A percentile compares a stretch with the other conserved stretches of the same genome.
Conservation (phyloP, 2,797 vertebrate species). For the Galaxias olidus region DNA sequence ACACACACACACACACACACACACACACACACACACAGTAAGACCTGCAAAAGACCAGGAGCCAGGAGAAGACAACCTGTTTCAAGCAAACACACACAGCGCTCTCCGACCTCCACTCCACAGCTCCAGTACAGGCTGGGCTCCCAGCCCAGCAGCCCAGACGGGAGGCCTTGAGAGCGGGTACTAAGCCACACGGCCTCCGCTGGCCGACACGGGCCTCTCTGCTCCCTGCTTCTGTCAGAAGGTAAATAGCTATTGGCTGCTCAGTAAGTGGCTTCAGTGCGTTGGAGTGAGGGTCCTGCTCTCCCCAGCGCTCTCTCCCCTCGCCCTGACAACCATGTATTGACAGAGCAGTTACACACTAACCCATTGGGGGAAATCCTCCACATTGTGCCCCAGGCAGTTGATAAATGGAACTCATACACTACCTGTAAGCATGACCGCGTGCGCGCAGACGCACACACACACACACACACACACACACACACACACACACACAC, state of each 20-base stretch:
- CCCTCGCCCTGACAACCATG: constrained; percentile 86
- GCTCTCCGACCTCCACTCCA: constrained; percentile 61
- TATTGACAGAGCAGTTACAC: constrained; percentile 98
- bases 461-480: neutral
- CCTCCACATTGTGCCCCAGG: constrained; percentile 81
- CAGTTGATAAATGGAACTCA: constrained; percentile 83
- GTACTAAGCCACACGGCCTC: constrained; percentile 54
- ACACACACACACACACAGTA: neutral
- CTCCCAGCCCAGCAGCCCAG: constrained; percentile 32
- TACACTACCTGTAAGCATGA: constrained; percentile 78
- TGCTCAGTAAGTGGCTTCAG: constrained; percentile 97
- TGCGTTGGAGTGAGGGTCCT: constrained; percentile 87
- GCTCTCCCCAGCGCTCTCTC: constrained; percentile 79
- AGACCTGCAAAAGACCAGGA: constrained; percentile 27
- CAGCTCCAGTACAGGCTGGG: constrained; percentile 49
- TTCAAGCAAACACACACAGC: constrained; percentile 70
- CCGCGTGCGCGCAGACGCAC: constrained; percentile 39
- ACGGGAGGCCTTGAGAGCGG: constrained; percentile 38
- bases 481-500: constrained; percentile 17
- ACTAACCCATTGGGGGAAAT: constrained; percentile 88
- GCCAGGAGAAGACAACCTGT: constrained; percentile 72
- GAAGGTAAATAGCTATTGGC: constrained; percentile 98
- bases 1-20: constrained; percentile 6
- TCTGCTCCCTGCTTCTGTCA: constrained; percentile 69
- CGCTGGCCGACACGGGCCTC: constrained; percentile 53